phyloP scores from a whole-genome alignment of 1,140 invertebrate genomes.

The Drosophila persimilis region DNA sequence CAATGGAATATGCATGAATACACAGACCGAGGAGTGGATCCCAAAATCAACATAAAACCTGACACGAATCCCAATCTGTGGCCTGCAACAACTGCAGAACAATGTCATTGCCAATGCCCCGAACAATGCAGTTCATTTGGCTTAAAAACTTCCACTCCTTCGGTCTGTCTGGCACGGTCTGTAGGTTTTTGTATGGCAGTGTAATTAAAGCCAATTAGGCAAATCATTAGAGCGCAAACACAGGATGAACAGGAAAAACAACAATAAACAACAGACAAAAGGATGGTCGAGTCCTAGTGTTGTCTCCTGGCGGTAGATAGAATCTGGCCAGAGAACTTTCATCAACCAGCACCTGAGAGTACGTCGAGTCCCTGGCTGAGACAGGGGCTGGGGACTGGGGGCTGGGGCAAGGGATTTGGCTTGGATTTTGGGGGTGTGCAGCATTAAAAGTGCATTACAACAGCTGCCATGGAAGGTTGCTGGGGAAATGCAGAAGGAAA shows the following conservation, averaged over 20 bases:
- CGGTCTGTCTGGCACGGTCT: background rate
- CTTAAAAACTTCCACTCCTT: slow-evolving; percentile 17
- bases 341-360: slow-evolving; percentile 44
- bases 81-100: slow-evolving; percentile 14
- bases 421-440: slow-evolving; percentile 23
- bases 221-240: slow-evolving; percentile 55
- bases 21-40: slow-evolving; percentile 6
- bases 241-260: slow-evolving; percentile 6
- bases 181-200: background rate
- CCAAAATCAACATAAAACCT: slow-evolving; percentile 32
- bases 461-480: slow-evolving; percentile 20
- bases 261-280: slow-evolving; percentile 17
- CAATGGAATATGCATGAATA: too few relatives aligned
- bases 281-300: slow-evolving; percentile 1
- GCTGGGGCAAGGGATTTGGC: slow-evolving; percentile 9
- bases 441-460: slow-evolving; percentile 69
- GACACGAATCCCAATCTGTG: slow-evolving; percentile 19
- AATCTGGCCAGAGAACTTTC: slow-evolving; percentile 31
- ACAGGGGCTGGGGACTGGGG: background rate
- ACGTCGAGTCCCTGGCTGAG: too few relatives aligned
- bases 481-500: slow-evolving; percentile 4
- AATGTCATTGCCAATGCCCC: slow-evolving; percentile 27
- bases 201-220: slow-evolving; percentile 70
- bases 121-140: slow-evolving; percentile 69
- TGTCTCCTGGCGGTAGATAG: slow-evolving; percentile 9